Percentiles rank a stretch among this genome's conserved stretches.
phyloP scores from a whole-genome alignment of 2,797 vertebrate genomes.

The Spea hammondii region DNA sequence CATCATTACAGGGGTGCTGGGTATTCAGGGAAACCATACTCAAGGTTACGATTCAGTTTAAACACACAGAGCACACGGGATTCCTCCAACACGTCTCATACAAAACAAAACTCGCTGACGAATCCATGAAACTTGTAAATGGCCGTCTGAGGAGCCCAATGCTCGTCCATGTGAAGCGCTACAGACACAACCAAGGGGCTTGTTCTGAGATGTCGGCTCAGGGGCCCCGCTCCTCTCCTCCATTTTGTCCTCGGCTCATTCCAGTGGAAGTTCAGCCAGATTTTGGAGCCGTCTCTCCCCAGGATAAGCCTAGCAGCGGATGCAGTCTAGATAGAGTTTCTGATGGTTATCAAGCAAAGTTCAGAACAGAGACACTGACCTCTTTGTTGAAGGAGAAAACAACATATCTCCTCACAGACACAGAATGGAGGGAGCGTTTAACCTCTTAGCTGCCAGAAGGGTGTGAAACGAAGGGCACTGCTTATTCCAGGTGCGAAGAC shows the following conservation, averaged over 20 bases:
- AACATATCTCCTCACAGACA: slow-evolving; percentile 54
- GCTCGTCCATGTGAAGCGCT: too few species aligned
- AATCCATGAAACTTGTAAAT: too few species aligned
- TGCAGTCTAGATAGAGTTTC: slow-evolving; percentile 79
- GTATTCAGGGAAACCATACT: too few species aligned
- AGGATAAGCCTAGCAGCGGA: slow-evolving; percentile 63
- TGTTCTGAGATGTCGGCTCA: not conserved
- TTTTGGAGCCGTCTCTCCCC: slow-evolving; percentile 56
- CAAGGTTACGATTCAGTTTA: too few species aligned
- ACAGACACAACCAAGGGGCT: too few species aligned
- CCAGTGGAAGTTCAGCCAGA: slow-evolving; percentile 47
- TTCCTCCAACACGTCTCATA: too few species aligned
- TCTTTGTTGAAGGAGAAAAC: slow-evolving; percentile 83
- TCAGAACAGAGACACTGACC: slow-evolving; percentile 77
- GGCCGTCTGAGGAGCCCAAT: too few species aligned
- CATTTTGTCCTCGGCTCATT: slow-evolving; percentile 32
- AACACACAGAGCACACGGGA: too few species aligned
- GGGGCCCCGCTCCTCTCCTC: not conserved
- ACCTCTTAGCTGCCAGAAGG: not conserved
- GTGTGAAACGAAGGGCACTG: not conserved
- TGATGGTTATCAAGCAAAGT: slow-evolving; percentile 78
- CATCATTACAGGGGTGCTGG: too few species aligned
- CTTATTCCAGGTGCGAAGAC: not conserved
- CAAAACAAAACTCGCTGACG: too few species aligned
- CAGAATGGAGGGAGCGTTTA: slow-evolving; percentile 24